Conservation (phyloP, 2,888 invertebrate genomes). For the Tetranychus truncatus region DNA sequence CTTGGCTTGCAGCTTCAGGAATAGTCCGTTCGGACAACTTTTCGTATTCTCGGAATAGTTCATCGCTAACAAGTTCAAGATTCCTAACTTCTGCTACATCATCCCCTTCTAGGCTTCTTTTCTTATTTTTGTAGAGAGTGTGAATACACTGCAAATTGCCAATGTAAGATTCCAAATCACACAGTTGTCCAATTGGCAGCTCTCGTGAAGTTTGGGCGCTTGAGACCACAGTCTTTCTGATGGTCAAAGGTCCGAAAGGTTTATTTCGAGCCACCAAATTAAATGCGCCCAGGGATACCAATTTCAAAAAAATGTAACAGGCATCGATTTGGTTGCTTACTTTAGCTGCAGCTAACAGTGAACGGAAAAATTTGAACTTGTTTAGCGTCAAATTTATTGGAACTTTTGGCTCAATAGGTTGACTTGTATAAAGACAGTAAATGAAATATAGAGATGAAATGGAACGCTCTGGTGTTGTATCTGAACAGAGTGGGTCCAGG, state of each 20-base stretch:
- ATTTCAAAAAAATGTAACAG: conserved; percentile 1
- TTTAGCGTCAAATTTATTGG: not conserved
- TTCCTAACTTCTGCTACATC: not conserved
- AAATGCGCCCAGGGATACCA: not conserved
- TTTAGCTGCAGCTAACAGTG: not conserved
- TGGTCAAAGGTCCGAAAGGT: not conserved
- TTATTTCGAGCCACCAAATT: not conserved
- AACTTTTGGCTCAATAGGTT: not conserved
- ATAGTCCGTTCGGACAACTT: no score
- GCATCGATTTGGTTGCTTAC: not conserved
- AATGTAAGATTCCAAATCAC: not conserved
- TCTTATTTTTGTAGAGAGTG: not conserved
- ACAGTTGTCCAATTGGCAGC: not conserved
- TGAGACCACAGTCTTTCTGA: not conserved
- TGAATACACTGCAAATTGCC: not conserved
- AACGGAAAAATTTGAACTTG: not conserved
- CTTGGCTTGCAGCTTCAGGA: no score
- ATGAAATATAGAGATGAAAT: not conserved
- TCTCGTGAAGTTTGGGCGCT: not conserved
- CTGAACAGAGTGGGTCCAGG: not conserved
- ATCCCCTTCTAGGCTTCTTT: not conserved
- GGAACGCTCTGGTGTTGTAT: not conserved
- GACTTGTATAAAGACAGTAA: not conserved
- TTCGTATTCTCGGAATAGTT: not conserved
- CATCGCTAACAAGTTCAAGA: not conserved